A percentile compares a stretch with the other conserved stretches of the same genome.
These are phyloP conservation scores for Fissipunctia ypsillon DNA, from an alignment of 2,888 invertebrate genomes.

Conservation along the genomic window DNA sequence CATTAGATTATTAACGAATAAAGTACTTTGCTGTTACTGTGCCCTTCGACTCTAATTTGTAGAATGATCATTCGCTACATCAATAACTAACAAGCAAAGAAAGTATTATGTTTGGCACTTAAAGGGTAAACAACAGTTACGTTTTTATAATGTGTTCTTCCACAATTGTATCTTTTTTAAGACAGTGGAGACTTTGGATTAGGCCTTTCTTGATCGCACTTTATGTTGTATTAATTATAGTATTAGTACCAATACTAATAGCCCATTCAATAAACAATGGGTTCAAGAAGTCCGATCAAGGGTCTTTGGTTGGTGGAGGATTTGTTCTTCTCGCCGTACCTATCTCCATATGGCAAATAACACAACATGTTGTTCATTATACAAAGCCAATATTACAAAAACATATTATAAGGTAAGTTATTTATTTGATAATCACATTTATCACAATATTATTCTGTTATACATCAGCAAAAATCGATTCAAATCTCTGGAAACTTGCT, in stretches of 20 bases:
- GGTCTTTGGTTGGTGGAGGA: conserved; percentile 96
- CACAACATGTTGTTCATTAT: conserved; percentile 98
- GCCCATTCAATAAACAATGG: conserved; percentile 95
- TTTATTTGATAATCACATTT: background rate
- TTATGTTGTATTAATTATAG: conserved; percentile 95
- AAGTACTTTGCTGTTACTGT: conserved; percentile 19
- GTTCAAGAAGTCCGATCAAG: conserved; percentile 94
- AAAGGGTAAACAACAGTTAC: conserved; percentile 51
- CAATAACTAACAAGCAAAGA: conserved; percentile 34
- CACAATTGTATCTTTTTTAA: conserved; percentile 81
- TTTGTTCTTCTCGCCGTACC: conserved; percentile 97
- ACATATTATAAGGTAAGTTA: conserved; percentile 95
- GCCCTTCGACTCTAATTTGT: conserved; percentile 3
- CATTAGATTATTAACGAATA: conserved; percentile 29
- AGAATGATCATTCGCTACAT: conserved; percentile 32
- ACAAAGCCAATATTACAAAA: conserved; percentile 97
- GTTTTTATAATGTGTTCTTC: conserved; percentile 83
- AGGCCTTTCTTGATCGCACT: conserved; percentile 95
- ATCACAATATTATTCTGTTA: background rate
- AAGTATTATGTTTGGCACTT: conserved; percentile 67
- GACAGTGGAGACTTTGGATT: conserved; percentile 97
- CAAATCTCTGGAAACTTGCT: background rate
- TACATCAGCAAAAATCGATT: background rate
- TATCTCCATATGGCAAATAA: conserved; percentile 98
- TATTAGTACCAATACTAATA: conserved; percentile 96